phyloP scores from a whole-genome alignment of 1,140 invertebrate species.

The Tetranychus urticae region DNA sequence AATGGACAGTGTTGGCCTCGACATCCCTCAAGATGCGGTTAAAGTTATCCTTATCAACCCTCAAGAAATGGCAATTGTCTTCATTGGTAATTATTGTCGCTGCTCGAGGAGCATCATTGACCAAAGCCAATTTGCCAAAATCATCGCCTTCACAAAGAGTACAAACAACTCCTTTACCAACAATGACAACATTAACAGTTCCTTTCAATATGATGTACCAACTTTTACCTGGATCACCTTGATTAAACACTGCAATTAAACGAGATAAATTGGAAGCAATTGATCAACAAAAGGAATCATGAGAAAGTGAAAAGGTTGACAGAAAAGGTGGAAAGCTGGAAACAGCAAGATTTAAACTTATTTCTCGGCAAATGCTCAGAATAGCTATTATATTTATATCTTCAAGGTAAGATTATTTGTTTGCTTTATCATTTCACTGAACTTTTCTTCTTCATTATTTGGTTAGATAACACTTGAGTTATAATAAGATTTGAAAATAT shows the following conservation, averaged over 20 bases:
- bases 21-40: slow-evolving; percentile 57
- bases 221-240: slow-evolving; percentile 63
- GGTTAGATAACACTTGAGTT: too few species aligned
- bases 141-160: slow-evolving; percentile 62
- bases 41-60: slow-evolving; percentile 69
- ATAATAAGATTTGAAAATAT: too few species aligned
- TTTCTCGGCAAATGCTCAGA: too few species aligned
- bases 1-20: slow-evolving; percentile 59
- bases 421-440: too few species aligned
- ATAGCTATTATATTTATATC: too few species aligned
- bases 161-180: slow-evolving; percentile 60
- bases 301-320: not conserved
- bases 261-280: not conserved
- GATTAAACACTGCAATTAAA: slow-evolving; percentile 45
- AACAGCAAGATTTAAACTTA: too few species aligned
- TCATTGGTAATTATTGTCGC: slow-evolving; percentile 59
- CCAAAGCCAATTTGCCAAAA: slow-evolving; percentile 62
- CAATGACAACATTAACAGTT: slow-evolving; percentile 60
- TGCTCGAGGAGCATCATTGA: slow-evolving; percentile 63
- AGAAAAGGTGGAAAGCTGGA: too few species aligned
- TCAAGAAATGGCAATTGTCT: slow-evolving; percentile 57
- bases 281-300: not conserved
- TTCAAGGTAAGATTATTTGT: too few species aligned
- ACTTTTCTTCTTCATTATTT: too few species aligned
- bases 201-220: slow-evolving; percentile 69